These are phyloP conservation scores for Aphis gossypii DNA, from an alignment of 1,140 invertebrate species.

Conservation along the genomic window DNA sequence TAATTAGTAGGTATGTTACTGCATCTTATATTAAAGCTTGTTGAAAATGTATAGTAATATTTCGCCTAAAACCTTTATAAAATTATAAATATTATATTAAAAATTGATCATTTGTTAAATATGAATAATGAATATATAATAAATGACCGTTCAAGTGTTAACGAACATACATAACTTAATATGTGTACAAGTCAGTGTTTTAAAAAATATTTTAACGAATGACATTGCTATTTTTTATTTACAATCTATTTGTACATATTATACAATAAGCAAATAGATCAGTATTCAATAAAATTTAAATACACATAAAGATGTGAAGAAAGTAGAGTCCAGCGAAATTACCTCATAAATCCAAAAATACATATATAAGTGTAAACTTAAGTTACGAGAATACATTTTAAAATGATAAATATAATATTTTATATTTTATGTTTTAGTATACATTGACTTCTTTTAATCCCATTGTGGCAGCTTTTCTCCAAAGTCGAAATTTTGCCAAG, in stretches of 20 bases:
- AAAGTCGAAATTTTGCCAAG: constrained; percentile 81
- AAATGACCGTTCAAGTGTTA: not conserved
- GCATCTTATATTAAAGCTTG: not conserved
- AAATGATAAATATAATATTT: not conserved
- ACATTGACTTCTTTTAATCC: constrained; percentile 79
- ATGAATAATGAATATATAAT: not conserved
- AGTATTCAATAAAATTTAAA: not conserved
- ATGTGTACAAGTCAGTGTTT: not conserved
- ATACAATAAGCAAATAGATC: not conserved
- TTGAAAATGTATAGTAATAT: not conserved
- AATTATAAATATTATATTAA: not conserved
- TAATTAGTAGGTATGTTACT: too few relatives aligned
- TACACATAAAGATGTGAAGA: not conserved
- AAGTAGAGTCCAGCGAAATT: not conserved
- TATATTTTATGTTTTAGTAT: constrained; percentile 44
- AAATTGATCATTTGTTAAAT: not conserved
- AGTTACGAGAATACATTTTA: not conserved
- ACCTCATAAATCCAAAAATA: not conserved
- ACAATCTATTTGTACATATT: not conserved
- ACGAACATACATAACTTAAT: not conserved
- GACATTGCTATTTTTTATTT: not conserved
- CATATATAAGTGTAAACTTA: not conserved
- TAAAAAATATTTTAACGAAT: not conserved
- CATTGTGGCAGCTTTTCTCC: constrained; percentile 77
- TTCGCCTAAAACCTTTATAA: not conserved